A percentile compares a stretch with the other conserved stretches of the same genome.
phyloP scores from a whole-genome alignment of 2,888 invertebrate species.

The Stenoptilia bipunctidactyla region DNA sequence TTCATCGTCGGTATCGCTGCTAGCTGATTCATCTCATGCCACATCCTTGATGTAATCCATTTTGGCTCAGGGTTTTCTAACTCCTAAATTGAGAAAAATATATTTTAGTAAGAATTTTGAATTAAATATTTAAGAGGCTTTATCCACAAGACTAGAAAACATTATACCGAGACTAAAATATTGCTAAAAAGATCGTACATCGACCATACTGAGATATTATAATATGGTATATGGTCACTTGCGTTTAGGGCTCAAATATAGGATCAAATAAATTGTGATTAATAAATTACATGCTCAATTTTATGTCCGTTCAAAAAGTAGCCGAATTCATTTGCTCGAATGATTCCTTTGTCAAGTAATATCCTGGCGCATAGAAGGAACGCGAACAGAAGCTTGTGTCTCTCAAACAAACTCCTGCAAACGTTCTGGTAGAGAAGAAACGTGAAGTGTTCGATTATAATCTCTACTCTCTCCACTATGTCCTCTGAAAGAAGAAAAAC shows the following conservation, averaged over 20 bases:
- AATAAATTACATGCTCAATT: conserved; percentile 67
- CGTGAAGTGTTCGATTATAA: conserved; percentile 85
- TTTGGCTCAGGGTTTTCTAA: conserved; percentile 79
- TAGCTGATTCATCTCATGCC: conserved; percentile 85
- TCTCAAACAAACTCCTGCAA: conserved; percentile 90
- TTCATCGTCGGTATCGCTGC: conserved; percentile 74
- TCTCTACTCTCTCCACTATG: conserved; percentile 80
- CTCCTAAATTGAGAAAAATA: conserved; percentile 31
- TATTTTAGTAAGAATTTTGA: neutral
- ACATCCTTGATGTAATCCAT: conserved; percentile 85
- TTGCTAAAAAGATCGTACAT: neutral
- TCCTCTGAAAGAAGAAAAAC: conserved; percentile 61
- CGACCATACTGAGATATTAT: no score
- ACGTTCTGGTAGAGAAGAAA: conserved; percentile 88
- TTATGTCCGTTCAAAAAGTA: conserved; percentile 82
- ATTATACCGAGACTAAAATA: neutral
- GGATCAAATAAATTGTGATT: no score
- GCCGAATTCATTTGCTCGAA: conserved; percentile 77
- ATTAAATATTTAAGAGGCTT: neutral
- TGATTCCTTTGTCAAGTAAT: conserved; percentile 69
- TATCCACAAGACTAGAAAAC: neutral
- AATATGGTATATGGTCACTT: no score
- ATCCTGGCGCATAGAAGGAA: conserved; percentile 80
- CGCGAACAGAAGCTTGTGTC: conserved; percentile 89
- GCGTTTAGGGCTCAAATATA: no score